Conservation (phyloP, 2,888 invertebrate genomes). For the Cactoblastis cactorum region DNA sequence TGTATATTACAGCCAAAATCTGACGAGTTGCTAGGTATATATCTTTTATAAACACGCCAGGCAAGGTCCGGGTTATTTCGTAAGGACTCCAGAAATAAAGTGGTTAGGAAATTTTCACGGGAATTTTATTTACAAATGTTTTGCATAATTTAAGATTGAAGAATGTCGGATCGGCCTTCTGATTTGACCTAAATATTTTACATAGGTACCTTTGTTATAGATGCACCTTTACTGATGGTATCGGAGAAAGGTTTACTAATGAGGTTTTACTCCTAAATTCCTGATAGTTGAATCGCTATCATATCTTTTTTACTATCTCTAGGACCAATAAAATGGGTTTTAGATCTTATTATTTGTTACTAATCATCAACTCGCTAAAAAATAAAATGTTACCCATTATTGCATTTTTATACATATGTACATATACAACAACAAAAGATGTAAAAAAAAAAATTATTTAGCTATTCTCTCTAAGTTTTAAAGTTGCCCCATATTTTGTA, state of each 20-base stretch:
- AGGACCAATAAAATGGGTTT: too few relatives aligned
- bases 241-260: too few relatives aligned
- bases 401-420: too few relatives aligned
- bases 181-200: constrained; percentile 26
- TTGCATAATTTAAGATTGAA: constrained; percentile 45
- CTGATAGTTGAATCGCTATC: too few relatives aligned
- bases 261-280: too few relatives aligned
- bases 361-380: too few relatives aligned
- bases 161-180: constrained; percentile 42
- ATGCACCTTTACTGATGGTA: too few relatives aligned
- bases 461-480: not conserved
- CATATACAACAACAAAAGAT: too few relatives aligned
- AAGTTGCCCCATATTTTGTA: constrained; percentile 13
- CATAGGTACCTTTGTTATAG: not conserved
- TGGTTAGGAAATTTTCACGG: constrained; percentile 49
- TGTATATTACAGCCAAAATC: not conserved
- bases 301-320: too few relatives aligned
- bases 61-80: constrained; percentile 41
- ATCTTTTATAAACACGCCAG: constrained; percentile 10
- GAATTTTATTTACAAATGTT: constrained; percentile 48
- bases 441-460: not conserved
- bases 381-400: too few relatives aligned
- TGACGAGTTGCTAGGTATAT: constrained; percentile 15
- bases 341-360: too few relatives aligned
- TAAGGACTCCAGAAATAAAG: constrained; percentile 62